Base-by-base conservation (phyloP, 2,797 vertebrate genomes). In the Falco novaeseelandiae region DNA sequence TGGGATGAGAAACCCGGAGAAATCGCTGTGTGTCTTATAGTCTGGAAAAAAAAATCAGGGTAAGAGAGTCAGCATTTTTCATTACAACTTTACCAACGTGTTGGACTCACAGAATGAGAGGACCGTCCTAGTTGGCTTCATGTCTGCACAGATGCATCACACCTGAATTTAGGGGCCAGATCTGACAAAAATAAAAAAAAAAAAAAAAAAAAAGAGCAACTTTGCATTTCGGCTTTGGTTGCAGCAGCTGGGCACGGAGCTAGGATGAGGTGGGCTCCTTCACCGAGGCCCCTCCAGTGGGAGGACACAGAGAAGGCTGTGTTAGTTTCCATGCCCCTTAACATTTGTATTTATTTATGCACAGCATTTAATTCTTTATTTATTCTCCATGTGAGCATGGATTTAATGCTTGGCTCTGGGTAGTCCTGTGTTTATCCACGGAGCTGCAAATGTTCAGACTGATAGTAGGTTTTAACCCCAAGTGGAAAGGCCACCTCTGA, bases 111-210 rank as follows among this genome's bases (percentile, higher is more conserved):
- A 11, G 66, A 91, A 54, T 8, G 26, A 76, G 92, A 90, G 52
- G 36, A 73, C 29, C 11, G 6, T 34, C 70, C 92, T 83, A 22
- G 59, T 4, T 95, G 93, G 90, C 93, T 87, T 82, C 0, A 0
- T 62, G 87, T 97, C 88, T 95, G 57, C 78, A 42, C 72, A 87
- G 92, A 65, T 21, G 20, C 69, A 77, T 91, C 93, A 79, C 97
- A 95, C 95, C 91, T 97, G 96, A 94, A 89, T 93, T 97, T 87
- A 88, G 95, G 78, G 96, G 82, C 23, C 25, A 89, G 36, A 77
- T 92, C 91, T 95, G 93, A 80, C 42, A 17, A 55, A 59, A 78
- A 55, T 9, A 36, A 36, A 36, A 36, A 36, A 2, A 30, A 62
- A 42, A 80, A 86, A 7, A 6, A 27, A 55, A 46, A 85, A 83